phyloP scores from a whole-genome alignment of 2,113 vertebrate species.

The Regulus satrapa region DNA sequence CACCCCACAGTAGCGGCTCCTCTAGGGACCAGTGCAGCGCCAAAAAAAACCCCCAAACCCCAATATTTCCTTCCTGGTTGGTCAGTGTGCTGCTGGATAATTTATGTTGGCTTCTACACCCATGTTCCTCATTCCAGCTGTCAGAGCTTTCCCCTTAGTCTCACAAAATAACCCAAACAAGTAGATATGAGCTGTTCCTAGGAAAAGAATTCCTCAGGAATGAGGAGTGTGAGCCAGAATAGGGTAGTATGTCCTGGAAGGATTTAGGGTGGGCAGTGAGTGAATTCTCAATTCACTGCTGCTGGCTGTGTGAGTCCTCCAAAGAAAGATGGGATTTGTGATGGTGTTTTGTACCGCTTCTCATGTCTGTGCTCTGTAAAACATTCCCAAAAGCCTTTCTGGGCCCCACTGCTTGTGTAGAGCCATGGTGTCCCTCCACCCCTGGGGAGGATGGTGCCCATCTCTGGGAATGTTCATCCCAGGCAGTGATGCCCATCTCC shows the following conservation, averaged over 20 bases:
- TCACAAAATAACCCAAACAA: background rate
- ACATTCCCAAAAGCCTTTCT: background rate
- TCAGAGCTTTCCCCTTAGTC: background rate
- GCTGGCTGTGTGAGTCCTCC: background rate
- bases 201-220: background rate
- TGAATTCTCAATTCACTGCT: background rate
- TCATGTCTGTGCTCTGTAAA: background rate
- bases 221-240: background rate
- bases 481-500: background rate
- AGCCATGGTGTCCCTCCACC: background rate
- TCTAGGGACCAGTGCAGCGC: background rate
- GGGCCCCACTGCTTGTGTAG: fast-evolving
- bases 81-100: background rate
- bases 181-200: background rate
- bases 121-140: background rate
- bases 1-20: background rate
- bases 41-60: background rate
- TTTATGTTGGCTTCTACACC: background rate
- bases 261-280: background rate
- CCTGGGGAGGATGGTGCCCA: background rate
- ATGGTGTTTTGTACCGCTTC: background rate
- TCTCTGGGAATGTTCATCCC: background rate
- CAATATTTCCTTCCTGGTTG: background rate
- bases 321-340: background rate
- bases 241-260: background rate